Evolutionary conservation across 2,797 vertebrate genomes (phyloP), one percentile per base, ranked within the genome.

Genomic region (Lepus oiostolus): DNA sequence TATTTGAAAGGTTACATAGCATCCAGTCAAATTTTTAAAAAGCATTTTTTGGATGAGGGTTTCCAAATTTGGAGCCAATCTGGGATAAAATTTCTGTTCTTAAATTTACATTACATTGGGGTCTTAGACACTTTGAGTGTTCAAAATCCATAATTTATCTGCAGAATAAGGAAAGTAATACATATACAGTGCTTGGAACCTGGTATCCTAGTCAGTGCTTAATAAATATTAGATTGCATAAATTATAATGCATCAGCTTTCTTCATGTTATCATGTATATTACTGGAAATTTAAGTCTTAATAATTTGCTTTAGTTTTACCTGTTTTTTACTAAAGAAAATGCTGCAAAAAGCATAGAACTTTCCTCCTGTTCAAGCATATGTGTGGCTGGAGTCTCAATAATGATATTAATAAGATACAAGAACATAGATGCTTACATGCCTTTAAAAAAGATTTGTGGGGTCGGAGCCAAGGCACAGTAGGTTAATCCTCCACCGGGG

Each of bases 281-380:
- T 88, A 21, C 10, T 87, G 4, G 11, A 84, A 95, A 92, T 79
- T 2, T 30, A 72, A 30, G 17, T 80, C 35, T 86, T 52, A 26
- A 32, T 17, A n/a, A 9, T 52, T 77, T 14, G 19, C 7, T 82
- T 26, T 21, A 35, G 16, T 38, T 80, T 38, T 75, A 30, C 12
- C 14, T 95, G 24, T 22, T 85, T 92, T 82, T 74, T 52, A 85
- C 5, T 68, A 63, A 60, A 88, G 63, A 50, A 88, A 87, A 92
- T n/a, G 4, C 3, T 63, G 14, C 21, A 72, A 32, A 71, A 65
- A 92, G 17, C 68, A 85, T 10, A 24, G 12, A 50, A 12, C 10
- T 7, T 83, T 79, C 47, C 32, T 81, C 74, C 28, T 80, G 11
- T 28, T 68, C 42, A 93, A 65, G 75, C 52, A 94, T 65, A 80